A percentile compares a stretch with the other conserved stretches of the same genome.
Evolutionary conservation across 2,113 vertebrate species (phyloP).

Genomic region (Polyodon spathula): DNA sequence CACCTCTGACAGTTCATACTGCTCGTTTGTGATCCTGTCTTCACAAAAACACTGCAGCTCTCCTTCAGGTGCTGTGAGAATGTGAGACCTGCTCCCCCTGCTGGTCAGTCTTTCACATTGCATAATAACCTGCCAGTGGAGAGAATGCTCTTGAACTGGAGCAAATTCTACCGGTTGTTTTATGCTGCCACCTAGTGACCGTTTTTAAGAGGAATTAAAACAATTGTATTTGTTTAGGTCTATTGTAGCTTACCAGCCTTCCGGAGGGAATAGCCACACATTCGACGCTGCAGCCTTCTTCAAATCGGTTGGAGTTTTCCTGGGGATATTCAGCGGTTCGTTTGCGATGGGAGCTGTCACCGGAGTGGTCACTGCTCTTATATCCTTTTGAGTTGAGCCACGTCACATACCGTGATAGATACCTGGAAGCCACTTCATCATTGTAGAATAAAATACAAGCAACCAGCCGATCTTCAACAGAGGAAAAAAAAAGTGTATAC

Average conservation of each 20-base stretch:
- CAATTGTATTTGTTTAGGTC: constrained; percentile 53
- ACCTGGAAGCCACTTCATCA: no score
- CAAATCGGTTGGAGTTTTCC: constrained; percentile 90
- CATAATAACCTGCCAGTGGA: neutral
- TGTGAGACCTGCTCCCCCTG: constrained; percentile 33
- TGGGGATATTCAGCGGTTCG: constrained; percentile 96
- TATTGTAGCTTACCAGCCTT: constrained; percentile 90
- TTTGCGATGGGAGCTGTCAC: constrained; percentile 93
- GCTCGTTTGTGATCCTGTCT: neutral
- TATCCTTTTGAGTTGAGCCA: constrained; percentile 68
- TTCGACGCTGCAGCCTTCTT: constrained; percentile 94
- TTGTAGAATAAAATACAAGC: no score
- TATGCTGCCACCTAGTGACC: neutral
- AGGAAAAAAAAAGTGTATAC: no score
- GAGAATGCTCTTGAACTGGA: no score
- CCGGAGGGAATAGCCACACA: constrained; percentile 78
- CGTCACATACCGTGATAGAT: neutral
- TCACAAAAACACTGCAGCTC: neutral
- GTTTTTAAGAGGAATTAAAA: neutral
- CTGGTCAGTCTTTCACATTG: constrained; percentile 17
- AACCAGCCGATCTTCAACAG: no score
- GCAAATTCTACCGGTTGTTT: neutral
- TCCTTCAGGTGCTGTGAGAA: neutral
- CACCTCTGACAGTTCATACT: constrained; percentile 14
- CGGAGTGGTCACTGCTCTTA: constrained; percentile 89